Percentiles rank a stretch among this genome's conserved stretches.
Conservation (phyloP, 2,888 invertebrate genomes). For the Gortyna flavago region DNA sequence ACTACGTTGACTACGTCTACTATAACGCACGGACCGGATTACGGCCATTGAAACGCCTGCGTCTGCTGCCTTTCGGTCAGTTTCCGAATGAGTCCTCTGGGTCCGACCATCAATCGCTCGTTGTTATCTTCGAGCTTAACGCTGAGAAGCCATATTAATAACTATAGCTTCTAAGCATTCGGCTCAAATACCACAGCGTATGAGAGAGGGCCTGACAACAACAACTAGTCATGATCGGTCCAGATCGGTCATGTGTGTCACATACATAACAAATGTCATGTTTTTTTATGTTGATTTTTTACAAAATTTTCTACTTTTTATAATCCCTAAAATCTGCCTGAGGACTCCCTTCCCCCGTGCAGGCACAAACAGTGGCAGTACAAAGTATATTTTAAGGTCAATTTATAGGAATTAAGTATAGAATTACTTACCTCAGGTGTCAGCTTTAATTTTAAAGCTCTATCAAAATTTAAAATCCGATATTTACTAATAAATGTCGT, state of each 20-base stretch:
- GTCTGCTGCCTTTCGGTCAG: not conserved
- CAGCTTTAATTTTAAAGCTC: not conserved
- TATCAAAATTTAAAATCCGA: not conserved
- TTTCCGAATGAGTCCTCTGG: slow-evolving; percentile 14
- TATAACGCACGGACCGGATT: slow-evolving; percentile 9
- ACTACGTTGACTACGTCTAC: slow-evolving; percentile 16
- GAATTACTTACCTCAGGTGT: not conserved
- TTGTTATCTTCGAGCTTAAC: slow-evolving; percentile 26
- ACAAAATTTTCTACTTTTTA: not conserved
- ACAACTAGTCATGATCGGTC: not conserved
- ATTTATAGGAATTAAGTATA: not conserved
- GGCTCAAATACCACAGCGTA: not conserved
- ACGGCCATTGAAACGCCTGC: slow-evolving; percentile 17
- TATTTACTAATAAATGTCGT: not conserved
- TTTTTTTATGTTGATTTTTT: not conserved
- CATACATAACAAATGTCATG: not conserved
- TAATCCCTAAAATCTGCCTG: not conserved
- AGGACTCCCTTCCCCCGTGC: not conserved
- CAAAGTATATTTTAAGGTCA: slow-evolving; percentile 12
- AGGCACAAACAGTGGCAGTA: not conserved
- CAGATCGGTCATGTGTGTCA: not conserved
- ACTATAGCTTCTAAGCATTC: not conserved
- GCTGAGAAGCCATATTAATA: slow-evolving; percentile 26
- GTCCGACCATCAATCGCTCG: slow-evolving; percentile 33
- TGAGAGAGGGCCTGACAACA: too few relatives aligned